Base-by-base conservation (phyloP, 2,888 invertebrate genomes). In the Tenthredo scrophulariae region DNA sequence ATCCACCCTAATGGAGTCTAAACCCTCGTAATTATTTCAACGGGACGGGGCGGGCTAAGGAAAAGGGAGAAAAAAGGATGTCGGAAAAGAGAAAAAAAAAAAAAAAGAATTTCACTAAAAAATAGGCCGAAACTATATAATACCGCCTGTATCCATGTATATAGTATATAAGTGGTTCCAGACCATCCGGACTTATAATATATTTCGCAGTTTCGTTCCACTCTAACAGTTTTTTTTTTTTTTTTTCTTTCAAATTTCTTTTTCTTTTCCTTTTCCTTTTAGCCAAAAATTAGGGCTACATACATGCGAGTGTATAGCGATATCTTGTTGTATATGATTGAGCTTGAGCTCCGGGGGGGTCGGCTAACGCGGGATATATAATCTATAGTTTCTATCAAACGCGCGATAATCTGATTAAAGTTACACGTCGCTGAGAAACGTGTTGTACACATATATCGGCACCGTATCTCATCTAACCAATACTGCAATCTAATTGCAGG, bases 1-100 rank as follows among this genome's bases (percentile, higher is more conserved):
- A 85, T 85, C 80, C 62, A 83, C 67, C 70, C 83, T 83, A 83
- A 83, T 83, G 83, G 70, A 83, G 67, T 83, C 67, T 83, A 83
- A 83, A 83, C 67, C 83, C 46, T 83, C 83, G 83, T 83, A 83
- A 83, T 83, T 83, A 83, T 83, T 83, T 83, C 67, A 46, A 70
- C 83, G 46, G 67, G 67, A 83, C 9, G 77, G 77, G 50, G 77
- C 46, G 54, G 54, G 54, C n/a, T 22, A 2, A 22, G 40, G 15
- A 22, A 62, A 62, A 54, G 7, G 54, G 40, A 18, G 6, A 80
- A 80, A 80, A 80, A 80, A 40, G 72, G 72, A 43, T 22, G 43
- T 62, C n/a, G n/a, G 4, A 6, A 62, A 40, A 15, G 15, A 7
- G 13, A 26, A 26, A 62, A 10, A n/a, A 50, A 9, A 50, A 77